Evolutionary conservation across 2,888 invertebrate genomes (phyloP).

Genomic region (Lordiphosa fenestrarum): DNA sequence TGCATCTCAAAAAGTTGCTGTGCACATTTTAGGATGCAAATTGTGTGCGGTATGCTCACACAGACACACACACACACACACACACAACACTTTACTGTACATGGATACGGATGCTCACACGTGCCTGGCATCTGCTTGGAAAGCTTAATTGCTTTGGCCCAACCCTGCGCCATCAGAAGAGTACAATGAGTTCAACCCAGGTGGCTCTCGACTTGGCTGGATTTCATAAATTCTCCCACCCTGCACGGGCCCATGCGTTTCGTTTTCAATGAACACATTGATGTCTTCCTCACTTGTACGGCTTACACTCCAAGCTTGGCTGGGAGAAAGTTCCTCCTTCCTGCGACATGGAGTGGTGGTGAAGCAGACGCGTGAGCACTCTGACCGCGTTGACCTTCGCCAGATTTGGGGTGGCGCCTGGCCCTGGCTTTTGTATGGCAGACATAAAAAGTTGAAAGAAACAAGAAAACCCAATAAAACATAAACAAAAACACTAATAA

Average conservation of each 20-base stretch:
- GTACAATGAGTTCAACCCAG: conserved; percentile 31
- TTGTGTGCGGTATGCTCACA: conserved; percentile 39
- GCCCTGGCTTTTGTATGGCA: conserved; percentile 35
- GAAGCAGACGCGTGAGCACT: conserved; percentile 17
- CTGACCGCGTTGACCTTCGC: conserved; percentile 57
- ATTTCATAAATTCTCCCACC: conserved; percentile 18
- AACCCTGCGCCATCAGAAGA: conserved; percentile 19
- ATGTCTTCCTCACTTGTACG: conserved; percentile 5
- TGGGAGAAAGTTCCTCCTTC: background rate
- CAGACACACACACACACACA: conserved; percentile 6
- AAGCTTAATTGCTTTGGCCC: conserved; percentile 57
- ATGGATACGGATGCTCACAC: background rate
- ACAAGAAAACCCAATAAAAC: conserved; percentile 46
- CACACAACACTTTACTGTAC: background rate
- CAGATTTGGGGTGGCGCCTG: conserved; percentile 30
- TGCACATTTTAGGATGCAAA: conserved; percentile 54
- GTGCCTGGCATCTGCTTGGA: conserved; percentile 29
- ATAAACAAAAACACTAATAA: conserved; percentile 60
- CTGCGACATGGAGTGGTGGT: conserved; percentile 21
- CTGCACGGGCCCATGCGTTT: conserved; percentile 8
- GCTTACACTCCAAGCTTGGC: no score
- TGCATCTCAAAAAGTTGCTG: conserved; percentile 58
- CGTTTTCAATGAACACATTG: conserved; percentile 4
- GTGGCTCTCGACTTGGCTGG: conserved; percentile 6
- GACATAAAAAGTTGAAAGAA: conserved; percentile 39